Conservation (phyloP, 2,888 invertebrate genomes). For the Drosophila mettleri region DNA sequence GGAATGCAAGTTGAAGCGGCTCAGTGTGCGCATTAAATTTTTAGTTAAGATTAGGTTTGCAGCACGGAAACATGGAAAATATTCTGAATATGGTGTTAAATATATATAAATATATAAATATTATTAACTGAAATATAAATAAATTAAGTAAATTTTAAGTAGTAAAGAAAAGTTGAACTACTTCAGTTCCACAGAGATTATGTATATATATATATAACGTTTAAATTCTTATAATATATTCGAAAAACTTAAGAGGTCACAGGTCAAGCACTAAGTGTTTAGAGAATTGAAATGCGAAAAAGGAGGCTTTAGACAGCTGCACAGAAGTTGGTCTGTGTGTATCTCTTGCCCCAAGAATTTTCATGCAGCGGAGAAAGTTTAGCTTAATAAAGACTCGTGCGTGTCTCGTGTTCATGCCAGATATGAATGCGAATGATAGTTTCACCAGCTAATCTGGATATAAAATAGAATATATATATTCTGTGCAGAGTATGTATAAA, state of each 20-base stretch:
- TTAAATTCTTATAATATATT: neutral
- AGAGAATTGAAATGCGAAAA: neutral
- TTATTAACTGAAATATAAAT: neutral
- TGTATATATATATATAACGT: neutral
- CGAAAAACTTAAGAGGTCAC: neutral
- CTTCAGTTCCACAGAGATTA: neutral
- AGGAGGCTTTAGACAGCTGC: no score
- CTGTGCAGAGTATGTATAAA: no score
- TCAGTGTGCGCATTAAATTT: slow-evolving; percentile 3
- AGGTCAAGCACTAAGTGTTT: neutral
- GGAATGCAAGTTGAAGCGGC: slow-evolving; percentile 7
- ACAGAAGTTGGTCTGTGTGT: neutral
- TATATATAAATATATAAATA: neutral
- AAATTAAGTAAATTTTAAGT: no score
- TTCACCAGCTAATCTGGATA: neutral
- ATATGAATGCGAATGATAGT: neutral
- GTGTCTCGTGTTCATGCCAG: neutral
- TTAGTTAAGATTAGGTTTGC: slow-evolving; percentile 2
- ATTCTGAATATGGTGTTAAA: neutral
- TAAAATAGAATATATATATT: neutral
- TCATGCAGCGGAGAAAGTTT: neutral
- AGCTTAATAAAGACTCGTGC: neutral
- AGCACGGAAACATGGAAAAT: neutral
- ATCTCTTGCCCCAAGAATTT: neutral
- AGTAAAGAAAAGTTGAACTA: neutral